phyloP scores from a whole-genome alignment of 2,797 vertebrate species.

The Lepus oiostolus region DNA sequence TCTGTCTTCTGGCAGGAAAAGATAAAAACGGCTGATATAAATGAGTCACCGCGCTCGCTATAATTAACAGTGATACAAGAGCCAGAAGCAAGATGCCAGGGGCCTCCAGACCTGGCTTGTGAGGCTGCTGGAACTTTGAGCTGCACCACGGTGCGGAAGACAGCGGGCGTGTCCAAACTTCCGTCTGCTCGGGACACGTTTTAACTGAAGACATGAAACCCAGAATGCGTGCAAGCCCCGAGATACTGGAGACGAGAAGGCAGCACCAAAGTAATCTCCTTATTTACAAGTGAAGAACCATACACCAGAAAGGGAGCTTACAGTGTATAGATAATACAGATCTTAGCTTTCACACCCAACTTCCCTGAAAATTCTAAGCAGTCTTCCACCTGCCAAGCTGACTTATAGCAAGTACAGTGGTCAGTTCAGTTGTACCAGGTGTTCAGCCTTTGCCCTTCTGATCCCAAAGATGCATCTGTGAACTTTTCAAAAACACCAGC shows the following conservation, averaged over 20 bases:
- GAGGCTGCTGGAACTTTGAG: conserved; percentile 81
- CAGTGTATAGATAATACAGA: conserved; percentile 71
- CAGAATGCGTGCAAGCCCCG: conserved; percentile 76
- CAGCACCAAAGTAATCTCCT: conserved; percentile 75
- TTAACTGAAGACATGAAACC: conserved; percentile 71
- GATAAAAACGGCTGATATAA: conserved; percentile 89
- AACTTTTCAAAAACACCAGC: conserved; percentile 12
- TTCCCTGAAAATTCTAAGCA: conserved; percentile 72
- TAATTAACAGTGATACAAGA: conserved; percentile 89
- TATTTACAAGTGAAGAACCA: conserved; percentile 81
- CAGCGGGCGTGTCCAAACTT: conserved; percentile 55
- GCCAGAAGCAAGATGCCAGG: conserved; percentile 85
- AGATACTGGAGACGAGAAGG: conserved; percentile 72
- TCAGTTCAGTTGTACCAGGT: conserved; percentile 77
- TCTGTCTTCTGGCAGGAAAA: conserved; percentile 88
- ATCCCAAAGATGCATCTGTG: conserved; percentile 68
- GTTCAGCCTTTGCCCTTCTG: conserved; percentile 70
- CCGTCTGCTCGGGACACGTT: conserved; percentile 72
- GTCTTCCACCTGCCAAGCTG: conserved; percentile 83
- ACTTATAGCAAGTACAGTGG: conserved; percentile 74
- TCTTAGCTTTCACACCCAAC: conserved; percentile 83
- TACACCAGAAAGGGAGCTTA: conserved; percentile 71
- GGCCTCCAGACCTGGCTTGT: conserved; percentile 85
- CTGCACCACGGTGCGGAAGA: conserved; percentile 78
- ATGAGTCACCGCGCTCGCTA: conserved; percentile 87